Base-by-base conservation (phyloP, 1,140 invertebrate genomes). In the Scylla paramamosain region DNA sequence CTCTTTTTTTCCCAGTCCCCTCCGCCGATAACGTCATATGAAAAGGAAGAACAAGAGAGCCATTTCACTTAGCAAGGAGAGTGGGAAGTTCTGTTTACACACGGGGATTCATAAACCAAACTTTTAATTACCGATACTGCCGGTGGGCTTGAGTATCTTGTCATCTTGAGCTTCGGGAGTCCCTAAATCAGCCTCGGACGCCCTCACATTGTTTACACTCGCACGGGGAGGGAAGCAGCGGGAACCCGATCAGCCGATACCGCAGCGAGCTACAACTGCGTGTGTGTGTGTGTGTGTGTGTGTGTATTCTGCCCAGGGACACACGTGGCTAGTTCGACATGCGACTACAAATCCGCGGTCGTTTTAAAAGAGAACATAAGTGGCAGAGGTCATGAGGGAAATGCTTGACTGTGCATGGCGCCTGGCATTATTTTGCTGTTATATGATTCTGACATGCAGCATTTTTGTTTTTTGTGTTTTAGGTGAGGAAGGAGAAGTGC, bases 71-170 rank as follows among this genome's bases (percentile, higher is more conserved):
- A 77, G 67, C 67, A 77, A 77, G 67, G 67, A n/a, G 25, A 77
- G 67, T 25, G 16, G 67, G 67, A 77, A 77, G 67, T n/a, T 77
- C 67, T 77, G 67, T 77, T 77, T 77, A 77, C 67, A 77, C 67
- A 77, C 67, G 20, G 67, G 52, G 67, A 77, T 77, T 77, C 67
- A 77, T 77, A 77, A 77, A 77, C 67, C 67, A 77, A 77, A 77
- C 67, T 77, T 77, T 77, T 77, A 77, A 77, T 77, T 77, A 77
- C 67, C 67, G 67, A 77, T 77, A n/a, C 67, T 77, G 67, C 67
- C 67, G 67, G 67, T 77, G 67, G 67, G 67, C 67, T n/a, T n/a
- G 67, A 77, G 67, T 77, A 77, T 77, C 67, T 77, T 77, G 67
- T 77, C 67, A 77, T 77, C 67, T 25, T 25, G 67, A n/a, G 67